These are phyloP conservation scores for Tipula unca DNA, from an alignment of 2,888 invertebrate species.

Conservation along the genomic window DNA sequence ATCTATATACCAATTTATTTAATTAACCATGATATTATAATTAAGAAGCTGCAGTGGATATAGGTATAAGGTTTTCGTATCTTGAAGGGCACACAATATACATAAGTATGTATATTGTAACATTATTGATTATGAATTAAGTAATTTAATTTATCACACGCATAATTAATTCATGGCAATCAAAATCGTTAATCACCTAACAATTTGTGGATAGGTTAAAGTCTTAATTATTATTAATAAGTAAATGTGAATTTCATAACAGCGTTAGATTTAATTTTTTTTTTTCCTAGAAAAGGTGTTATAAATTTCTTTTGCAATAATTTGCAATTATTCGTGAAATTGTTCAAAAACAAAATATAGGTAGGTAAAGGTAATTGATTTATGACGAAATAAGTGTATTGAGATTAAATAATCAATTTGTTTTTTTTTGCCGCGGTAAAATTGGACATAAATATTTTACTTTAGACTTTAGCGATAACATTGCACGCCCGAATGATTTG, in stretches of 20 bases:
- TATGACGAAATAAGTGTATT: neutral
- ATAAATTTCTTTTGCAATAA: neutral
- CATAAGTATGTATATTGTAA: neutral
- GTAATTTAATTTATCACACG: neutral
- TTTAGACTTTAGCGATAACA: too few relatives aligned
- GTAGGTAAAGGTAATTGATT: neutral
- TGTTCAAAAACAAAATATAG: neutral
- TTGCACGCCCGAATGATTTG: too few relatives aligned
- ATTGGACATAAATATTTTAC: too few relatives aligned
- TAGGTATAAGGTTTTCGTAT: too few relatives aligned
- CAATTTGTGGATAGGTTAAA: neutral
- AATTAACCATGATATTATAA: neutral
- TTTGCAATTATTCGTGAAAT: neutral
- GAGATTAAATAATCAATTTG: neutral
- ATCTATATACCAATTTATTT: neutral
- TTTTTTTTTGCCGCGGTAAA: too few relatives aligned
- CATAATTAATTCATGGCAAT: neutral
- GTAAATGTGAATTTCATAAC: neutral
- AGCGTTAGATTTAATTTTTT: neutral
- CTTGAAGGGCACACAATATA: neutral
- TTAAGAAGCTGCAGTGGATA: neutral
- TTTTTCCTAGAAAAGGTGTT: neutral
- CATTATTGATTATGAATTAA: neutral
- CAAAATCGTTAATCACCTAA: neutral
- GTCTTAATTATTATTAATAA: neutral